A percentile compares a stretch with the other conserved stretches of the same genome.
These are phyloP conservation scores for Fragum sueziense DNA, from an alignment of 2,888 invertebrate genomes.

Conservation along the genomic window DNA sequence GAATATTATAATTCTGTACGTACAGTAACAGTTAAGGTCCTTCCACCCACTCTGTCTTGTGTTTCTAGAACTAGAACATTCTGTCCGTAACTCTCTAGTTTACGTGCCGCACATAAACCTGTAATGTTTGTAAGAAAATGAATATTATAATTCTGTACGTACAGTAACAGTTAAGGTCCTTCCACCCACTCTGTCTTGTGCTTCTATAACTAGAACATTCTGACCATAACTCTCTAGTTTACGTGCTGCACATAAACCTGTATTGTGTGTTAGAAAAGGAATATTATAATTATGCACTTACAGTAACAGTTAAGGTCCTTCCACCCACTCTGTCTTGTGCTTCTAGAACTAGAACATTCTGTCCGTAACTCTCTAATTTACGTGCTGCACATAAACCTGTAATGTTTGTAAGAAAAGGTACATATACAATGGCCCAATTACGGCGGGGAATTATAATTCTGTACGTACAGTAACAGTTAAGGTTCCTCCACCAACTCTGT, in stretches of 20 bases:
- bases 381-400: slow-evolving; percentile 59
- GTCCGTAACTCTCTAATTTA: slow-evolving; percentile 60
- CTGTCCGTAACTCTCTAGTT: slow-evolving; percentile 59
- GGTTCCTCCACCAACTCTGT: slow-evolving; percentile 70
- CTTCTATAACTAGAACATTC: slow-evolving; percentile 67
- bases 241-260: slow-evolving; percentile 59
- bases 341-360: slow-evolving; percentile 66
- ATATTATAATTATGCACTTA: too few relatives aligned
- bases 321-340: slow-evolving; percentile 72
- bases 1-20: too few relatives aligned
- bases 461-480: slow-evolving; percentile 60
- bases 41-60: slow-evolving; percentile 69
- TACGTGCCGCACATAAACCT: slow-evolving; percentile 66
- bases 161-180: slow-evolving; percentile 63
- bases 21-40: slow-evolving; percentile 63
- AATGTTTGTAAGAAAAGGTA: too few relatives aligned
- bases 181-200: slow-evolving; percentile 71
- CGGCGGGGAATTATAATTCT: too few relatives aligned
- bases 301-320: slow-evolving; percentile 61
- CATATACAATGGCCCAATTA: too few relatives aligned
- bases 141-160: slow-evolving; percentile 2
- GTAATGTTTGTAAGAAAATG: not conserved
- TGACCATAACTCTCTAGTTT: slow-evolving; percentile 61
- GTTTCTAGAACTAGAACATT: slow-evolving; percentile 68
- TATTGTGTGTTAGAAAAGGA: too few relatives aligned